Evolutionary conservation across 2,888 invertebrate species (phyloP).

Genomic region (Noctua janthina): DNA sequence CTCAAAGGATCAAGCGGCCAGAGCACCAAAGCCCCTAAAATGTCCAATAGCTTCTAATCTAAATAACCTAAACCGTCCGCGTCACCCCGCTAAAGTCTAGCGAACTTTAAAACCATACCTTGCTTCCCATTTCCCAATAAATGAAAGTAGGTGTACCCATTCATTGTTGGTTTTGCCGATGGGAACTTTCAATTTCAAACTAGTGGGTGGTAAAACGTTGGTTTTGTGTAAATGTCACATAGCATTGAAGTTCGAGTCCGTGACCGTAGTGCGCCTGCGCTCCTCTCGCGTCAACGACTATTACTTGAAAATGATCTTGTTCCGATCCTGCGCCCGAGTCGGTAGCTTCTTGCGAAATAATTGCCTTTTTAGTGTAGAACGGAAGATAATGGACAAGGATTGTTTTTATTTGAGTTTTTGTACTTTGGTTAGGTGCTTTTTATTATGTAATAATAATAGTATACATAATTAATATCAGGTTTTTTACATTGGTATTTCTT

Average conservation of each 20-base stretch:
- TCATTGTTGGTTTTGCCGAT: conserved; percentile 55
- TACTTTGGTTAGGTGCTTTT: conserved; percentile 24
- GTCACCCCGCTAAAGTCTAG: conserved; percentile 14
- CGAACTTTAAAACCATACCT: conserved; percentile 32
- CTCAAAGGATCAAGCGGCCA: not conserved
- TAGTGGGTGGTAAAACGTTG: conserved; percentile 66
- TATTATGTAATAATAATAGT: conserved; percentile 22
- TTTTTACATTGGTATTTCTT: not conserved
- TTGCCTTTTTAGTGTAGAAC: conserved; percentile 46
- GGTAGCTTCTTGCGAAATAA: conserved; percentile 62
- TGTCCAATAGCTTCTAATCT: not conserved
- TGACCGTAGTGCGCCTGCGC: conserved; percentile 76
- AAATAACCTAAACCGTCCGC: not conserved
- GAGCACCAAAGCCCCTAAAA: not conserved
- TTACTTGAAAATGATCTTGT: conserved; percentile 73
- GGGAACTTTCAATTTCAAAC: conserved; percentile 66
- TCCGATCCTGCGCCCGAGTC: conserved; percentile 60
- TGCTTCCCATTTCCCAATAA: conserved; percentile 54
- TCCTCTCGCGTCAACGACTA: conserved; percentile 75
- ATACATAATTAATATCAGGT: conserved; percentile 2
- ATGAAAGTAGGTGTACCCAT: conserved; percentile 51
- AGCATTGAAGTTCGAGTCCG: conserved; percentile 80
- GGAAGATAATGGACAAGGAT: conserved; percentile 40
- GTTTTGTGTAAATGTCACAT: conserved; percentile 77
- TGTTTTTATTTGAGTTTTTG: conserved; percentile 35